Conservation (phyloP, 2,888 invertebrate species). For the Axea sp. region DNA sequence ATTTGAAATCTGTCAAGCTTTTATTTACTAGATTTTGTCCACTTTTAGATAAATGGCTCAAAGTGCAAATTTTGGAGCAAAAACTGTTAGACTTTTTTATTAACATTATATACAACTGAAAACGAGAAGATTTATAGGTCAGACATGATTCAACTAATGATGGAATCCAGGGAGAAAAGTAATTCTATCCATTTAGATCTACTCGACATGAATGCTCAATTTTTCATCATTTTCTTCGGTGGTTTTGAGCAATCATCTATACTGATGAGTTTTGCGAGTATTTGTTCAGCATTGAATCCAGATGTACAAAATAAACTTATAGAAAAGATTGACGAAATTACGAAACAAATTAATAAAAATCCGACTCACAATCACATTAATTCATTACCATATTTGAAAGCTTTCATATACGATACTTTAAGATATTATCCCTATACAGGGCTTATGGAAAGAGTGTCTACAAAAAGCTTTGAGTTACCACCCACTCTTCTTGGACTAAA, state of each 20-base stretch:
- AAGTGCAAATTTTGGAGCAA: conserved; percentile 41
- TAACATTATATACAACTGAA: no score
- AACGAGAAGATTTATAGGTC: no score
- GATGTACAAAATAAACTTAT: conserved; percentile 74
- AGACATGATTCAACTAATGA: conserved; percentile 68
- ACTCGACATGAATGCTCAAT: conserved; percentile 80
- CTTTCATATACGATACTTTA: background rate
- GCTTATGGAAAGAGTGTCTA: conserved; percentile 80
- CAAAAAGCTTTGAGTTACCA: conserved; percentile 80
- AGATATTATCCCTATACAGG: conserved; percentile 67
- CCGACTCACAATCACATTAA: conserved; percentile 77
- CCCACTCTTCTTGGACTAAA: conserved; percentile 65
- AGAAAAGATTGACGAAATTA: conserved; percentile 69
- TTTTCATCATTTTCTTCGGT: conserved; percentile 73
- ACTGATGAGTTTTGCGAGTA: conserved; percentile 65
- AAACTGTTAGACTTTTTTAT: conserved; percentile 1
- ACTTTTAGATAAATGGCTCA: conserved; percentile 8
- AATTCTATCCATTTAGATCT: conserved; percentile 54
- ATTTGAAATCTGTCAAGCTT: background rate
- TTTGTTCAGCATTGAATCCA: conserved; percentile 65
- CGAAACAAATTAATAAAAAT: conserved; percentile 71
- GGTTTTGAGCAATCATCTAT: conserved; percentile 71
- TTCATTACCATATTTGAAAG: conserved; percentile 81
- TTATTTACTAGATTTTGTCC: background rate
- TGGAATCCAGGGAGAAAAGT: background rate